phyloP scores from a whole-genome alignment of 2,113 vertebrate genomes.

The Rhinogobius similis region DNA sequence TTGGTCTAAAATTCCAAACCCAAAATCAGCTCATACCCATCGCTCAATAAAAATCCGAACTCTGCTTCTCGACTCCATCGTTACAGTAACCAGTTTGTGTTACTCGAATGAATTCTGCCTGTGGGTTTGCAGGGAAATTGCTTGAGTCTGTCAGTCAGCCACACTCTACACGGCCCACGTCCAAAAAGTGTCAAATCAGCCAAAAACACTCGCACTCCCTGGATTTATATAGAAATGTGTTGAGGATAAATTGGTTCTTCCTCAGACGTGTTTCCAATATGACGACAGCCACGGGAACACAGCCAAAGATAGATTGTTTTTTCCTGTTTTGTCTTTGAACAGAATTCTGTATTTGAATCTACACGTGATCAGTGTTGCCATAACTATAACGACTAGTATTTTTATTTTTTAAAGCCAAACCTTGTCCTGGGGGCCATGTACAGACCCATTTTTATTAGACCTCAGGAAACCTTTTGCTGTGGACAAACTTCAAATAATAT shows the following conservation, averaged over 20 bases:
- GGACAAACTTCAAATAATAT: too few relatives aligned
- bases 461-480: too few relatives aligned
- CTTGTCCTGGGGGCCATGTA: too few relatives aligned
- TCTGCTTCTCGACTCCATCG: constrained; percentile 20
- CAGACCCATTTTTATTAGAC: too few relatives aligned
- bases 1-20: not conserved
- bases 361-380: not conserved
- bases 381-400: too few relatives aligned
- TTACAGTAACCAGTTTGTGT: constrained; percentile 5
- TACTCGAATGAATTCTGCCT: constrained; percentile 1
- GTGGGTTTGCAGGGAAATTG: not conserved
- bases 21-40: constrained; percentile 5
- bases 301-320: not conserved
- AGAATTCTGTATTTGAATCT: not conserved
- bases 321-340: not conserved
- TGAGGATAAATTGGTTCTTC: constrained; percentile 1
- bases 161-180: not conserved
- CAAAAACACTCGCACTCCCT: not conserved
- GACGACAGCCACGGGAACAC: not conserved
- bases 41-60: not conserved
- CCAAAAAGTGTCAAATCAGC: not conserved
- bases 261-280: not conserved
- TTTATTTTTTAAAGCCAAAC: too few relatives aligned
- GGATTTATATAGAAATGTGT: constrained; percentile 3
- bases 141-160: not conserved